Conservation (phyloP, 2,113 vertebrate genomes). For the Lates calcarifer region DNA sequence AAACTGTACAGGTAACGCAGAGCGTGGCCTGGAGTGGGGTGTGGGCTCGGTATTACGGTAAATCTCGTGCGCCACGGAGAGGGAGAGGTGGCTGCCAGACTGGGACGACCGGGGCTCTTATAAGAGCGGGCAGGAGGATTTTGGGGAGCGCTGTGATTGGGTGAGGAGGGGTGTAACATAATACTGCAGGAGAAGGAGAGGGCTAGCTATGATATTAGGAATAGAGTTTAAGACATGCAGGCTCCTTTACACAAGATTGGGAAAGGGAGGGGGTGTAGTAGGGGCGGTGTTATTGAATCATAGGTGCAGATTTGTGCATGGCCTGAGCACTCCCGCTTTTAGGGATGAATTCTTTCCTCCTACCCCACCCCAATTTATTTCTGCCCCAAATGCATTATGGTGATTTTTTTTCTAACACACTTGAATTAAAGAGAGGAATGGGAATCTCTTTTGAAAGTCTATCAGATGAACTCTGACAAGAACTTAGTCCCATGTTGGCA, state of each 20-base stretch:
- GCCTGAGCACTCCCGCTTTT: neutral
- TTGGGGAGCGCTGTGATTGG: conserved; percentile 93
- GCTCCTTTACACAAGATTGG: conserved; percentile 24
- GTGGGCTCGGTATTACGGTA: conserved; percentile 50
- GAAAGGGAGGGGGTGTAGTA: conserved; percentile 5
- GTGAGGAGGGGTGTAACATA: conserved; percentile 86
- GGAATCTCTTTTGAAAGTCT: neutral
- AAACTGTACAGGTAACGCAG: conserved; percentile 48
- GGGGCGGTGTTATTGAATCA: conserved; percentile 34
- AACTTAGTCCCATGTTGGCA: neutral
- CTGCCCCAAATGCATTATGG: neutral
- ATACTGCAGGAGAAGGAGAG: conserved; percentile 85
- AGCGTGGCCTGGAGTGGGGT: conserved; percentile 6
- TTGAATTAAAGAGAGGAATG: neutral
- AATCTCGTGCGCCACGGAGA: conserved; percentile 82
- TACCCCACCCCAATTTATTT: neutral
- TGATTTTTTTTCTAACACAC: neutral
- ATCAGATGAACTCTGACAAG: neutral
- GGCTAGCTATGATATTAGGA: conserved; percentile 67
- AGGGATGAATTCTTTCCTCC: neutral
- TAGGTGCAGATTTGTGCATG: conserved; percentile 33
- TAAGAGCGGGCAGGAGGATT: conserved; percentile 91
- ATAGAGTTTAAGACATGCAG: conserved; percentile 56
- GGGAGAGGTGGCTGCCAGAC: conserved; percentile 85
- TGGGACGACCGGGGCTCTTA: conserved; percentile 90